Base-by-base conservation (phyloP, 2,888 invertebrate genomes). In the Scaptomyza reducta region DNA sequence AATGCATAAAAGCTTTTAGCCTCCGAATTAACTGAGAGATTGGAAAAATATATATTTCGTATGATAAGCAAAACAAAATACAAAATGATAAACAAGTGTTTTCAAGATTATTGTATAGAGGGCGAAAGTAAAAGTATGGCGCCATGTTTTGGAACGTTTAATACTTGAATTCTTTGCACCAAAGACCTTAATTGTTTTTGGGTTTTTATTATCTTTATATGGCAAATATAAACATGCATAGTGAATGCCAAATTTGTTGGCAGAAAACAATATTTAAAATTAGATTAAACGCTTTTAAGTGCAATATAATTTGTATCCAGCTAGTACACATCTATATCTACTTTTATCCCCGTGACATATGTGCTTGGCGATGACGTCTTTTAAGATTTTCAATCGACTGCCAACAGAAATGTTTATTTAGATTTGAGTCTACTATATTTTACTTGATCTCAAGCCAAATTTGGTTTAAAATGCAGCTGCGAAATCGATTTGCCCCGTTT, bases 301-400 rank as follows among this genome's bases (percentile, higher is more conserved):
- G 44, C 44, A 5, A 27, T 25, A 14, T n/a, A 5, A 27, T 25
- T 10, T n/a, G 9, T 33, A 50, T 73, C 70, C 73, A 64, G 47
- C 49, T 57, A 55, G 57, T 27, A 45, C 47, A 46, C 5, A 13
- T 10, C n/a, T 18, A 14, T 22, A 27, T 47, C 35, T 45, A 51
- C 22, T 64, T 59, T 65, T 67, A 73, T 62, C 40, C 70, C 29
- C 49, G 41, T 50, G 67, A 77, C 82, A 81, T 9, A 3, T 79
- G 75, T 79, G 82, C 51, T 60, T 6, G 47, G 47, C 77, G 42
- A 53, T 85, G 86, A 82, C 81, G 86, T 85, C 80, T 60, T 29
- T 46, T 31, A 22, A 57, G 60, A 56, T 58, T 16, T 14, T 53
- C 40, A 49, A 27, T 18, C 38, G 51, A 60, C 14, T 85, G 83